Conservation (phyloP, 2,113 vertebrate genomes). For the Bubo blakistoni region DNA sequence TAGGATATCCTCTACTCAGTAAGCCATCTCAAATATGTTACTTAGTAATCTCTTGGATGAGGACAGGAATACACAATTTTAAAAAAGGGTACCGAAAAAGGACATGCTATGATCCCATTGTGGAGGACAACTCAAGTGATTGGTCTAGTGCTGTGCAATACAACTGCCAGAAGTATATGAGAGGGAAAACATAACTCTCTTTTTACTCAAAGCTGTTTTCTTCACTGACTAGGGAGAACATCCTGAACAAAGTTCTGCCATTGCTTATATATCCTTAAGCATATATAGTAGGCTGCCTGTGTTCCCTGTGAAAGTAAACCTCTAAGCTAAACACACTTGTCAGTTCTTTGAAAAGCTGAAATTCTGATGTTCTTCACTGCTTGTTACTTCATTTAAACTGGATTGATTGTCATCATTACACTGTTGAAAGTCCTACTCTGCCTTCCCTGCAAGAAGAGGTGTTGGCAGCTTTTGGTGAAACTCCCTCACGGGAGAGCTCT, state of each 20-base stretch:
- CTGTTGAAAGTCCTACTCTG: not conserved
- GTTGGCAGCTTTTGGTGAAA: not conserved
- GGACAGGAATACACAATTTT: not conserved
- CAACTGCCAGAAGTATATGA: not conserved
- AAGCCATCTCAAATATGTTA: not conserved
- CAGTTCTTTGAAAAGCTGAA: not conserved
- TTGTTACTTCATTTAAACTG: not conserved
- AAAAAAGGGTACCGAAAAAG: not conserved
- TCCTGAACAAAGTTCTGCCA: not conserved
- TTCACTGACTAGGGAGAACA: not conserved
- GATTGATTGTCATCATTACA: not conserved
- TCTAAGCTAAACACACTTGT: not conserved
- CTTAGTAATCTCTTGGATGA: not conserved
- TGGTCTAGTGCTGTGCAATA: not conserved
- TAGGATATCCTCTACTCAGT: not conserved
- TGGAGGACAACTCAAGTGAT: not conserved
- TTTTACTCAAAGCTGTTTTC: not conserved
- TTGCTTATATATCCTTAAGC: rapidly evolving
- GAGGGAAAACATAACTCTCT: not conserved
- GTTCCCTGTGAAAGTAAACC: not conserved
- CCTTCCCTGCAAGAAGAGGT: not conserved
- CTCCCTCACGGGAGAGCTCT: not conserved
- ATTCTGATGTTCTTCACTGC: not conserved
- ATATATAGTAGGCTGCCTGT: not conserved
- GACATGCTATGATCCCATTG: rapidly evolving